These are phyloP conservation scores for Pedionomus torquatus DNA, from an alignment of 2,113 vertebrate genomes.

Conservation along the genomic window DNA sequence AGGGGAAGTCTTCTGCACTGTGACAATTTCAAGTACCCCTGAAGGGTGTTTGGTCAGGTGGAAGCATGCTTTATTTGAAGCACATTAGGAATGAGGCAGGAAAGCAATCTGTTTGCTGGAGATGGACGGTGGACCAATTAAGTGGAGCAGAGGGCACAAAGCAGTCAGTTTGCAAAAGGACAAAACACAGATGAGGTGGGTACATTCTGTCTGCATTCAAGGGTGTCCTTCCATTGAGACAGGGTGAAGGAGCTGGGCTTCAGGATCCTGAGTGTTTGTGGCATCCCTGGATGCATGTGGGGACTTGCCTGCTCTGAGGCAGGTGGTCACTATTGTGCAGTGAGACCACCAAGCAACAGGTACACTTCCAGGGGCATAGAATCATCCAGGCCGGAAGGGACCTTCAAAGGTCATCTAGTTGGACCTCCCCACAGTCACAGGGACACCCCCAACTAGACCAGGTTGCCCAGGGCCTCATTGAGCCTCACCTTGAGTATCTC, in stretches of 20 bases:
- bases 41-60: not conserved
- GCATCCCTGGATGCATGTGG: not conserved
- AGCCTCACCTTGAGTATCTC: too few relatives aligned
- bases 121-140: not conserved
- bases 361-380: not conserved
- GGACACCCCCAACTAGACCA: too few relatives aligned
- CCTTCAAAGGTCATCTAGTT: too few relatives aligned
- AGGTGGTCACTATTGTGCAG: fast-evolving
- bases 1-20: not conserved
- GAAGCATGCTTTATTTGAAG: constrained; percentile 18
- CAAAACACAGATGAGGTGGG: not conserved
- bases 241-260: not conserved
- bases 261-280: fast-evolving
- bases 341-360: not conserved
- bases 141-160: not conserved
- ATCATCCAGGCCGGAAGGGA: too few relatives aligned
- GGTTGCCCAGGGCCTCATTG: too few relatives aligned
- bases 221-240: fast-evolving
- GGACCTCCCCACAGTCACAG: too few relatives aligned
- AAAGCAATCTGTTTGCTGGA: not conserved
- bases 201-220: not conserved
- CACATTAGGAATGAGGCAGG: not conserved
- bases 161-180: not conserved
- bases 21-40: constrained; percentile 28
- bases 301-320: not conserved